Evolutionary conservation across 2,888 invertebrate genomes (phyloP), one percentile per base, ranked within the genome.

Genomic region (Drosophila maculinotata): DNA sequence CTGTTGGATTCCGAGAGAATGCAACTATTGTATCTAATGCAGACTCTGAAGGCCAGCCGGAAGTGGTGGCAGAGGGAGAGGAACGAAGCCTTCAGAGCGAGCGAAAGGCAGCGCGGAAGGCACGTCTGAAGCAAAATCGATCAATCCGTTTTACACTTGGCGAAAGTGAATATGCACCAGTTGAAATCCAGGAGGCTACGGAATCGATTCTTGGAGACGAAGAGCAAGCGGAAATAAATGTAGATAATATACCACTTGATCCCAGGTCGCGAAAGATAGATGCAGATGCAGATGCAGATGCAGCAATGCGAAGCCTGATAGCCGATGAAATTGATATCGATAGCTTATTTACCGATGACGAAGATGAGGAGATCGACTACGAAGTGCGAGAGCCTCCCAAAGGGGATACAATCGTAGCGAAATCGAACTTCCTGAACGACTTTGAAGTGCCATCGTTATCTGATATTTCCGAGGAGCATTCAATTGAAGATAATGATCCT

Each of bases 371-470:
- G 0, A 7, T 31, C 1, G 51, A 45, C n/a, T n/a, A n/a, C n/a
- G 3, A 14, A 28, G n/a, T n/a, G n/a, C 12, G 5, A 2, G 17
- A 9, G n/a, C 30, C 51, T 9, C 14, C 23, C 17, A 3, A 31
- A 20, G 17, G 1, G 0, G 74, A 85, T 7, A 9, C 80, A 1
- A 20, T 81, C 1, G 7, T 17, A 12, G 7, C 60, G 7, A 73
- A 69, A 28, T 0, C 14, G 0, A 52, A 78, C 7, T 87, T 90
- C 36, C 71, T 89, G 12, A 38, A 56, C 1, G 3, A n/a, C 0
- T 65, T 89, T 8, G 68, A 62, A 9, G 1, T 75, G 6, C 62
- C 88, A 9, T 73, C 41, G 17, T 8, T 83, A 9, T 71, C 86
- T 0, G 69, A 78, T 15, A 28, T 87, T 2, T 73, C 72, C 4